Base-by-base conservation (phyloP, 2,888 invertebrate species). In the Troglohyphantes excavatus region DNA sequence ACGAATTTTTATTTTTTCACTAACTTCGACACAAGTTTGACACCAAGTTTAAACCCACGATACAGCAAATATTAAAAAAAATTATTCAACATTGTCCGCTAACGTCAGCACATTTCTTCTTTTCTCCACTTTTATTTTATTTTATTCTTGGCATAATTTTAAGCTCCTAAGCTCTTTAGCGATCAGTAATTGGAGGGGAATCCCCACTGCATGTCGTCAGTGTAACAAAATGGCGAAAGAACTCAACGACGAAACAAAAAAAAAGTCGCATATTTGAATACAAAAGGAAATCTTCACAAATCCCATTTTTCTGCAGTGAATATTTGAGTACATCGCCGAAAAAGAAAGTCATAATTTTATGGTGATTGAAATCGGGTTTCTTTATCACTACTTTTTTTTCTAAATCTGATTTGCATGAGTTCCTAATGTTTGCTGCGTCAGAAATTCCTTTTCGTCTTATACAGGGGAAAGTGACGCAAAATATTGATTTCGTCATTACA, bases 291-390 rank as follows among this genome's bases (percentile, higher is more conserved):
- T 65, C 26, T 46, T 19, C 65, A 29, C 29, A 33, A 53, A 59
- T 65, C 29, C 17, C 33, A 59, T 43, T 81, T 81, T 70, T 81
- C 43, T 13, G 5, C 53, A 33, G 29, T 46, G 59, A 53, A 68
- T 81, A 70, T 70, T 59, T 59, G 23, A 70, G 59, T 70, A 33
- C 68, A 59, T 70, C 53, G 59, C 21, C 21, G 13, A 27, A 6
- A 21, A 29, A 59, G 70, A 70, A 70, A 29, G 3, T 23, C 70
- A 70, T 81, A 81, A 81, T 70, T 81, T 81, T 81, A 81, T 70
- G 81, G 81, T 81, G 81, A 81, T 81, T 81, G 81, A 70, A 70
- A 70, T 70, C 33, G 46, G 33, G 70, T 81, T 67, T 81, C 33
- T 33, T 23, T 33, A 67, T 29, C 19, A 46, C 70, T 81, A 27